A percentile compares a stretch with the other conserved stretches of the same genome.
These are phyloP conservation scores for Hippolais icterina DNA, from an alignment of 2,113 vertebrate genomes.

Conservation along the genomic window DNA sequence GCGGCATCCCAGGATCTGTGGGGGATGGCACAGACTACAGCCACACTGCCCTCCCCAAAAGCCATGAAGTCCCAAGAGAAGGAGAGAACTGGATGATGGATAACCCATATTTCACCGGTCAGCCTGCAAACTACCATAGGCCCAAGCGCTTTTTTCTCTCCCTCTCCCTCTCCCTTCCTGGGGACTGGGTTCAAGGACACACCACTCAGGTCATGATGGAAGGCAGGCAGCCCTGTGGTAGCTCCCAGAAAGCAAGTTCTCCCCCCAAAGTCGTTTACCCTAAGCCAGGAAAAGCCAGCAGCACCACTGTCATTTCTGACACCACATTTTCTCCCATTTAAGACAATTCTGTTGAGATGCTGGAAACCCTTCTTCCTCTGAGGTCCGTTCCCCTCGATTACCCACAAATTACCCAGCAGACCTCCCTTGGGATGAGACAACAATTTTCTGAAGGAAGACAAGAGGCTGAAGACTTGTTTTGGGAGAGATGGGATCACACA, in stretches of 20 bases:
- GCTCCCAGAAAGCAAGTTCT: not conserved
- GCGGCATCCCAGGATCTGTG: not conserved
- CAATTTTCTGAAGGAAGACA: not conserved
- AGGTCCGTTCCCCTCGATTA: not conserved
- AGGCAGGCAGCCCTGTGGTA: not conserved
- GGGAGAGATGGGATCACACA: not conserved
- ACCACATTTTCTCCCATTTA: not conserved
- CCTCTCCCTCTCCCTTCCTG: not conserved
- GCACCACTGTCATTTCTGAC: not conserved
- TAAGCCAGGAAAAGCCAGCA: not conserved
- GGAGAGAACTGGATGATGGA: not conserved
- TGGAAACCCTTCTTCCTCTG: not conserved
- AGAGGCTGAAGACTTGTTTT: not conserved
- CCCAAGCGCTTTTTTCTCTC: not conserved
- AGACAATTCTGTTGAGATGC: not conserved
- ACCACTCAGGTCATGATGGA: accelerated
- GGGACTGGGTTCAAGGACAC: not conserved
- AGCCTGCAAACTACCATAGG: not conserved
- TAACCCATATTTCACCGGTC: not conserved
- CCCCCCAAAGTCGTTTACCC: not conserved
- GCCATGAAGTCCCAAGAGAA: not conserved
- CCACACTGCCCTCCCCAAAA: not conserved
- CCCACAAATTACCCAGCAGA: not conserved
- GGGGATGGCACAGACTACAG: not conserved
- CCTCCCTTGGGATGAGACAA: not conserved